phyloP scores from a whole-genome alignment of 2,888 invertebrate species.

The Oligia latruncula region DNA sequence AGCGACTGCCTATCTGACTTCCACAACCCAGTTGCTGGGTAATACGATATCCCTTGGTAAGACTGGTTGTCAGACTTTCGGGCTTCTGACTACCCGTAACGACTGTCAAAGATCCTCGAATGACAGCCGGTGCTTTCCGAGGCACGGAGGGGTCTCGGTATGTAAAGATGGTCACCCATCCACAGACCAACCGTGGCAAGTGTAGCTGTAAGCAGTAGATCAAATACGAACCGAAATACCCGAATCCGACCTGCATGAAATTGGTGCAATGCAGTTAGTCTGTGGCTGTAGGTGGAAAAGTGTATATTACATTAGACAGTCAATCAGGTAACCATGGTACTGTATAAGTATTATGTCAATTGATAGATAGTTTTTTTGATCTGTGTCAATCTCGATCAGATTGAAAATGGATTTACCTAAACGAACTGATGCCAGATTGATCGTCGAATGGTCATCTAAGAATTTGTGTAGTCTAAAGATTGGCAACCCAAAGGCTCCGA shows the following conservation, averaged over 20 bases:
- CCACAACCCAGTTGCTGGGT: too few relatives aligned
- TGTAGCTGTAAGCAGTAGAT: conserved; percentile 1
- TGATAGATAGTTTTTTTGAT: not conserved
- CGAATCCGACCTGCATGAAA: not conserved
- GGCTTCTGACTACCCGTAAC: too few relatives aligned
- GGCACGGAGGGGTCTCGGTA: too few relatives aligned
- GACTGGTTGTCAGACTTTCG: too few relatives aligned
- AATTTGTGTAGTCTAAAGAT: not conserved
- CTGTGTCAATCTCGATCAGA: not conserved
- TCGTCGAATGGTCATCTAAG: not conserved
- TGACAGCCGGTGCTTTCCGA: too few relatives aligned
- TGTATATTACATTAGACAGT: not conserved
- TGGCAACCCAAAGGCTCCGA: not conserved
- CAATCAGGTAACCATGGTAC: not conserved
- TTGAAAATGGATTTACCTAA: not conserved
- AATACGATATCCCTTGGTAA: too few relatives aligned
- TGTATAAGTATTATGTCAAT: not conserved
- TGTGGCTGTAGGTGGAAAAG: not conserved
- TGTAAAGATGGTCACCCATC: too few relatives aligned
- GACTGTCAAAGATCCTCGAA: too few relatives aligned
- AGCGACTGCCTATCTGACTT: too few relatives aligned
- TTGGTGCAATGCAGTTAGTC: not conserved
- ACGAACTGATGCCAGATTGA: not conserved
- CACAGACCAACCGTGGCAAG: too few relatives aligned
- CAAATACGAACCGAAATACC: not conserved